A percentile compares a stretch with the other conserved stretches of the same genome.
Evolutionary conservation across 1,140 invertebrate species (phyloP).

Genomic region (Drosophila subobscura): DNA sequence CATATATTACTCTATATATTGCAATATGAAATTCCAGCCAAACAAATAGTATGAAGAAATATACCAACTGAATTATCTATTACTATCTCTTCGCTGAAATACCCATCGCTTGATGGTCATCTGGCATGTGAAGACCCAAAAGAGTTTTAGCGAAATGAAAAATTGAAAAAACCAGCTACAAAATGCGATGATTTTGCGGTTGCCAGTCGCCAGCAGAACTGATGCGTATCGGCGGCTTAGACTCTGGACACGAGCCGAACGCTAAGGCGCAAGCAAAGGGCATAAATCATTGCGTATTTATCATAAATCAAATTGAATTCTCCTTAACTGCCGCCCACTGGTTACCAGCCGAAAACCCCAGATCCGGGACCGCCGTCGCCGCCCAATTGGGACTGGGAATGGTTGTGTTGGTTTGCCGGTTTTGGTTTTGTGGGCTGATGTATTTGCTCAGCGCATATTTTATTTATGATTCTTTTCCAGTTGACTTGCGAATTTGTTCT

Average conservation of each 20-base stretch:
- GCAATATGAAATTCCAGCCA: not conserved
- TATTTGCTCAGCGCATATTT: slow-evolving; percentile 62
- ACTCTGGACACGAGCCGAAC: slow-evolving; percentile 51
- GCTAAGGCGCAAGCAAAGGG: slow-evolving; percentile 58
- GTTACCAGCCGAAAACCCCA: too few species aligned
- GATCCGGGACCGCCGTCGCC: not conserved
- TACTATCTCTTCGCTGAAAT: not conserved
- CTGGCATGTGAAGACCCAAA: slow-evolving; percentile 29
- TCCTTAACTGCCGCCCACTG: slow-evolving; percentile 39
- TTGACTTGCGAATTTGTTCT: slow-evolving; percentile 69
- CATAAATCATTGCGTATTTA: slow-evolving; percentile 80
- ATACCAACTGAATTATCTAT: not conserved
- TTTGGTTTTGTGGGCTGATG: slow-evolving; percentile 13
- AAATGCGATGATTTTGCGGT: slow-evolving; percentile 67
- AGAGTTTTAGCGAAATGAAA: slow-evolving; percentile 71
- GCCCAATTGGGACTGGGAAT: slow-evolving; percentile 18
- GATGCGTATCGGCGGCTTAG: slow-evolving; percentile 63
- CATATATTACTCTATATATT: not conserved
- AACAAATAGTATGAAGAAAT: not conserved
- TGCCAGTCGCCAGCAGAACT: slow-evolving; percentile 36
- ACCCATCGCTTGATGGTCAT: slow-evolving; percentile 11
- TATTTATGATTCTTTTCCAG: slow-evolving; percentile 78
- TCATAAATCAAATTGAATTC: slow-evolving; percentile 81
- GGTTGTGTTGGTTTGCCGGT: slow-evolving; percentile 1
- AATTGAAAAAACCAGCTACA: slow-evolving; percentile 58